phyloP scores from a whole-genome alignment of 2,797 vertebrate species.

The Gila robusta region DNA sequence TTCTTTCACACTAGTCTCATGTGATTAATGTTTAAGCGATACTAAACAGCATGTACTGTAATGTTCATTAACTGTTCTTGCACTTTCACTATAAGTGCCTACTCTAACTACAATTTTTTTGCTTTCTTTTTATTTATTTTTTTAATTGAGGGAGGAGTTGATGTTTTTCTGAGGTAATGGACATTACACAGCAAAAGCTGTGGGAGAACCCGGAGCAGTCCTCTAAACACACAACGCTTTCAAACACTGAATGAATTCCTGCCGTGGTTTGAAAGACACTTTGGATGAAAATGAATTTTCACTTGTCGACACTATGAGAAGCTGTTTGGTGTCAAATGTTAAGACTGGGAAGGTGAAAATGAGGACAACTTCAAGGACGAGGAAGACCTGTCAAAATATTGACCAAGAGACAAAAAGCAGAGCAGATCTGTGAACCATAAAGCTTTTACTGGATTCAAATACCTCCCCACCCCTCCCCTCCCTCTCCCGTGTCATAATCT shows the following conservation, averaged over 20 bases:
- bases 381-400: conserved; percentile 72
- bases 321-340: conserved; percentile 48
- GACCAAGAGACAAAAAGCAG: conserved; percentile 67
- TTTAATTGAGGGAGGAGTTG: neutral
- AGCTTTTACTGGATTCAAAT: conserved; percentile 5
- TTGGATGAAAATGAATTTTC: conserved; percentile 39
- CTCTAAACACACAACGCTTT: conserved; percentile 14
- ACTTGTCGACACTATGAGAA: conserved; percentile 35
- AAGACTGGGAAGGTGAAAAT: conserved; percentile 46
- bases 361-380: conserved; percentile 60
- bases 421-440: conserved; percentile 34
- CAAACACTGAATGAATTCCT: conserved; percentile 16
- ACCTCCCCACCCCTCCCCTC: neutral
- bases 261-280: conserved; percentile 44
- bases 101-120: neutral
- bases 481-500: neutral
- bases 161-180: neutral
- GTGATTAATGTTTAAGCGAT: too few relatives aligned
- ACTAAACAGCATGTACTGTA: neutral
- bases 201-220: neutral
- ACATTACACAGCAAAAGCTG: neutral
- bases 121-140: neutral
- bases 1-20: neutral
- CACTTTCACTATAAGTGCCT: neutral
- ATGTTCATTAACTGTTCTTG: neutral